A percentile compares a stretch with the other conserved stretches of the same genome.
These are phyloP conservation scores for Melangyna quadrimaculata DNA, from an alignment of 2,888 invertebrate genomes.

Conservation along the genomic window DNA sequence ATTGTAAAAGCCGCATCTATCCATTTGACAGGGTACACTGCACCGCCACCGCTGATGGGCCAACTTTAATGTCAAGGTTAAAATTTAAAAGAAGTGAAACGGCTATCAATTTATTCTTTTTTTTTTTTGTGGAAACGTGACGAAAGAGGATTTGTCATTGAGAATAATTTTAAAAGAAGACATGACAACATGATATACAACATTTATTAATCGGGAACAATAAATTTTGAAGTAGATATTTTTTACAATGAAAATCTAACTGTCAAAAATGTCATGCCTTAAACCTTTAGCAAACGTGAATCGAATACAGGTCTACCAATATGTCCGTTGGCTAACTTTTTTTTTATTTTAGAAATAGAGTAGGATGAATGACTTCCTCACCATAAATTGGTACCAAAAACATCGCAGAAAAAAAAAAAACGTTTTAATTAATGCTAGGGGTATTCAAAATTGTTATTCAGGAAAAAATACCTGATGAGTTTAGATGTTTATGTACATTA, in stretches of 20 bases:
- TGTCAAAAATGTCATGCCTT: conserved; percentile 14
- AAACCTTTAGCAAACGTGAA: neutral
- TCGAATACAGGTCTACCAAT: neutral
- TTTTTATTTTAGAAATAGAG: neutral
- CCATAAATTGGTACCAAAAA: neutral
- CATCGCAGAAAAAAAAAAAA: neutral
- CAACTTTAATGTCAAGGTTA: conserved; percentile 7
- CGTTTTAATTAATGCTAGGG: no score
- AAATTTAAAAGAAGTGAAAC: neutral
- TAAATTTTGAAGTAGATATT: neutral
- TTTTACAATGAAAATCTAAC: neutral
- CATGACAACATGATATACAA: neutral
- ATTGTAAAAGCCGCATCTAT: neutral
- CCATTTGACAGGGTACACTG: neutral
- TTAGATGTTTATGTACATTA: no score
- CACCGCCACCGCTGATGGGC: no score
- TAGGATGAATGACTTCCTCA: neutral
- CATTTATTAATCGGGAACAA: conserved; percentile 5
- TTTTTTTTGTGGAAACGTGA: neutral
- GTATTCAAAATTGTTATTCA: no score
- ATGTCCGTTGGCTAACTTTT: neutral
- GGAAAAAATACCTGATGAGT: no score
- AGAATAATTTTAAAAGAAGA: neutral
- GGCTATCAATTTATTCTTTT: neutral
- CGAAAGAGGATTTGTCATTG: neutral